These are phyloP conservation scores for Empidonax alnorum DNA, from an alignment of 2,113 vertebrate species.

Conservation along the genomic window DNA sequence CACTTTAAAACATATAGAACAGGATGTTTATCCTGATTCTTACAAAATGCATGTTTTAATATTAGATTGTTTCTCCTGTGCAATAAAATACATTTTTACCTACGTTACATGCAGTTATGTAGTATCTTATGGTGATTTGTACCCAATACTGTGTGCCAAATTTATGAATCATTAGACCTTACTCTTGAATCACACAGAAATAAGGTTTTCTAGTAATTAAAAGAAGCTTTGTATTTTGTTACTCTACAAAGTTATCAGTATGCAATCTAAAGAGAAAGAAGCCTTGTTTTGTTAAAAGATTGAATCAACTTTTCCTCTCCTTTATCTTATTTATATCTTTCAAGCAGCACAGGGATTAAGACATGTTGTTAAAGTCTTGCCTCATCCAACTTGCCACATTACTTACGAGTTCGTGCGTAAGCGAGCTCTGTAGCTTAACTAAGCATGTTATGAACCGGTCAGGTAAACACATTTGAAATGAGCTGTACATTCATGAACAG, in stretches of 20 bases:
- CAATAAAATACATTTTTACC: neutral
- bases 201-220: neutral
- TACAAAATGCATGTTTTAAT: neutral
- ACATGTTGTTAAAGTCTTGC: slow-evolving; percentile 37
- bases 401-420: neutral
- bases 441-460: neutral
- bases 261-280: slow-evolving; percentile 21
- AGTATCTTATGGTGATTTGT: neutral
- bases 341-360: slow-evolving; percentile 14
- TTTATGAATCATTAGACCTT: neutral
- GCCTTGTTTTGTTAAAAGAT: slow-evolving; percentile 13
- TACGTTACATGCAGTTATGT: neutral
- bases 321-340: slow-evolving; percentile 44
- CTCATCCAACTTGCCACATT: slow-evolving; percentile 25
- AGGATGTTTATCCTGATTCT: neutral
- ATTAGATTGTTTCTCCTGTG: neutral
- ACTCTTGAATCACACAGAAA: neutral
- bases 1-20: neutral
- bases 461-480: neutral
- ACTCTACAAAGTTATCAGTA: neutral
- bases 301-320: slow-evolving; percentile 45
- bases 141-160: neutral
- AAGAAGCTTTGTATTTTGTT: neutral
- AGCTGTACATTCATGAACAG: neutral
- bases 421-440: neutral